These are phyloP conservation scores for Cynoglossus semilaevis DNA, from an alignment of 2,113 vertebrate species.

Conservation along the genomic window DNA sequence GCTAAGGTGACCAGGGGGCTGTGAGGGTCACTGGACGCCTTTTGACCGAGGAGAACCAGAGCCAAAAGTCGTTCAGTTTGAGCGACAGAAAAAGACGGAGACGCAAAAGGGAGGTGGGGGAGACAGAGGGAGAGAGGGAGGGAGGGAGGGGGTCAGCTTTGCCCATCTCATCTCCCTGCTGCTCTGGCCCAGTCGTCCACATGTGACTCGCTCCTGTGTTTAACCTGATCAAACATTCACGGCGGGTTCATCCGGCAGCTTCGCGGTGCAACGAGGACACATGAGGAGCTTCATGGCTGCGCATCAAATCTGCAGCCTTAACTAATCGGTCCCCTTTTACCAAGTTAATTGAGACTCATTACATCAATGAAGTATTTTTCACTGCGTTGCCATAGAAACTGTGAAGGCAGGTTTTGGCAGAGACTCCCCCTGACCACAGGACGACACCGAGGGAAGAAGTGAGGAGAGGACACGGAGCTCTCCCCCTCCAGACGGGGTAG, in stretches of 20 bases:
- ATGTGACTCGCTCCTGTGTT: slow-evolving; percentile 35
- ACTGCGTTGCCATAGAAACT: slow-evolving; percentile 67
- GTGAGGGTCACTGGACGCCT: too few species aligned
- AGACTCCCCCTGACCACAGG: slow-evolving; percentile 30
- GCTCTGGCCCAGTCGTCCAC: slow-evolving; percentile 41
- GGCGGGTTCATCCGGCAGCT: slow-evolving; percentile 56
- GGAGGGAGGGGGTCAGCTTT: slow-evolving; percentile 5
- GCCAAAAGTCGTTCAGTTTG: too few species aligned
- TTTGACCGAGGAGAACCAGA: too few species aligned
- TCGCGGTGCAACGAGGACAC: slow-evolving; percentile 38
- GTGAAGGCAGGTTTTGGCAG: slow-evolving; percentile 50
- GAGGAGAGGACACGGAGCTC: slow-evolving; percentile 4
- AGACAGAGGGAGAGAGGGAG: neutral
- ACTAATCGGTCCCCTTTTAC: slow-evolving; percentile 65
- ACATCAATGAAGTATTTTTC: slow-evolving; percentile 59
- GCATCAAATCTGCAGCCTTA: slow-evolving; percentile 59
- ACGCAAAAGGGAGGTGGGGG: neutral
- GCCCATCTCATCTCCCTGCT: slow-evolving; percentile 46
- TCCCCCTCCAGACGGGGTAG: neutral
- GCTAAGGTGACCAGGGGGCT: too few species aligned
- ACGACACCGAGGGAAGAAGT: slow-evolving; percentile 48
- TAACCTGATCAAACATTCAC: slow-evolving; percentile 60
- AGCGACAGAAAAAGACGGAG: too few species aligned
- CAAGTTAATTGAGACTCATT: slow-evolving; percentile 67
- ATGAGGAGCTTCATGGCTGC: slow-evolving; percentile 56